Conservation (phyloP, 2,113 vertebrate species). For the Numida meleagris region DNA sequence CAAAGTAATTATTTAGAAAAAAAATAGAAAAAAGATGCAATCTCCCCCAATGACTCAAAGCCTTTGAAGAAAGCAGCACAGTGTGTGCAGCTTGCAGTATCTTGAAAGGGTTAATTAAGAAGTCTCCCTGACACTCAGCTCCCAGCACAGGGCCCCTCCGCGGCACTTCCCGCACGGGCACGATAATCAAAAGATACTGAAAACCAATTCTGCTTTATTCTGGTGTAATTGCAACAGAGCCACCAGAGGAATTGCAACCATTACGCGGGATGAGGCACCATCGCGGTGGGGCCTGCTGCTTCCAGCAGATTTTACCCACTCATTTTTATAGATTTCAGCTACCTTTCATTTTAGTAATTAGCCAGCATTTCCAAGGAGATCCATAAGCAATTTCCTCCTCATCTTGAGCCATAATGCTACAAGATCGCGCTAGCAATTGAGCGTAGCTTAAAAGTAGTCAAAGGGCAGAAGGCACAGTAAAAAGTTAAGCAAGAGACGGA, state of each 20-base stretch:
- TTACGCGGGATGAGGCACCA: conserved; percentile 49
- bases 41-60: neutral
- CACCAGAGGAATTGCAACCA: conserved; percentile 40
- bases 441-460: neutral
- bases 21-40: neutral
- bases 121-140: conserved; percentile 7
- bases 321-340: conserved; percentile 33
- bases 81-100: neutral
- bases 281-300: conserved; percentile 33
- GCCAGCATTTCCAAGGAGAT: conserved; percentile 46
- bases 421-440: neutral
- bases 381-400: conserved; percentile 26
- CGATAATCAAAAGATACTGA: conserved; percentile 52
- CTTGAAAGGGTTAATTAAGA: conserved; percentile 48
- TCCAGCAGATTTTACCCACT: neutral
- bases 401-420: neutral
- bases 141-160: neutral
- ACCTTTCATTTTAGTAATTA: conserved; percentile 56
- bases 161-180: neutral
- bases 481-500: neutral
- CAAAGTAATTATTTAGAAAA: neutral
- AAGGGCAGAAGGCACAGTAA: neutral
- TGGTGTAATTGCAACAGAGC: conserved; percentile 38
- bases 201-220: conserved; percentile 52
- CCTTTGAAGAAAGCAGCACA: neutral